phyloP scores from a whole-genome alignment of 2,888 invertebrate genomes.

The Arge pagana region DNA sequence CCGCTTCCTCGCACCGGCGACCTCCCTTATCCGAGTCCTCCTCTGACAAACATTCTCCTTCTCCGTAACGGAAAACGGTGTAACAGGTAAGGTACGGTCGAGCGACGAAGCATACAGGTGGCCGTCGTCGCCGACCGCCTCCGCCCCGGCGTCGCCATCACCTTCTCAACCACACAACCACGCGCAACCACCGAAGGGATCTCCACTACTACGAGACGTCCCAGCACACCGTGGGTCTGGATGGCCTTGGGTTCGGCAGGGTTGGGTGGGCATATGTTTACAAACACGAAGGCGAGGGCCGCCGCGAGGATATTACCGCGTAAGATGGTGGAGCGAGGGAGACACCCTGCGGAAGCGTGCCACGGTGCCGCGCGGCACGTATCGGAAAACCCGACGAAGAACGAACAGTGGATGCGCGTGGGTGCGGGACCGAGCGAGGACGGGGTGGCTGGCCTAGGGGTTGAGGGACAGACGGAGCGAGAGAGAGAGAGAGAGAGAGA shows the following conservation, averaged over 20 bases:
- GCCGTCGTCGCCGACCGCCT: constrained; percentile 37
- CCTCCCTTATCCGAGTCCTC: constrained; percentile 30
- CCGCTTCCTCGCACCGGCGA: constrained; percentile 17
- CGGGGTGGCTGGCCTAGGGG: not conserved
- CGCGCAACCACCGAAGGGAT: not conserved
- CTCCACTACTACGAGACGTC: constrained; percentile 13
- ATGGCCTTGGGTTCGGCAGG: constrained; percentile 22
- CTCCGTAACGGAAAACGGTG: constrained; percentile 33
- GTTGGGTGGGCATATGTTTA: constrained; percentile 43
- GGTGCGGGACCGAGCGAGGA: constrained; percentile 22
- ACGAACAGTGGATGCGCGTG: constrained; percentile 18
- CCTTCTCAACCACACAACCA: not conserved
- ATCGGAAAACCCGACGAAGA: constrained; percentile 11
- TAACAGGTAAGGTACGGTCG: constrained; percentile 57
- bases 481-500: constrained; percentile 14
- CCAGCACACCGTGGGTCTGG: constrained; percentile 16
- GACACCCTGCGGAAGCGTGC: constrained; percentile 22
- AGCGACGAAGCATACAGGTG: constrained; percentile 57
- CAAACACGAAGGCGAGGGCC: constrained; percentile 36
- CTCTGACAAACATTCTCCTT: not conserved
- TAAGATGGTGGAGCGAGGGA: constrained; percentile 23
- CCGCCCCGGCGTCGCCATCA: constrained; percentile 1
- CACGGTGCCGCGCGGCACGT: constrained; percentile 21
- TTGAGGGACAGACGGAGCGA: not conserved
- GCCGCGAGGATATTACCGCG: constrained; percentile 21